Base-by-base conservation (phyloP, 35 echinoderm and acorn worm genomes). In the Heliocidaris tuberculata region DNA sequence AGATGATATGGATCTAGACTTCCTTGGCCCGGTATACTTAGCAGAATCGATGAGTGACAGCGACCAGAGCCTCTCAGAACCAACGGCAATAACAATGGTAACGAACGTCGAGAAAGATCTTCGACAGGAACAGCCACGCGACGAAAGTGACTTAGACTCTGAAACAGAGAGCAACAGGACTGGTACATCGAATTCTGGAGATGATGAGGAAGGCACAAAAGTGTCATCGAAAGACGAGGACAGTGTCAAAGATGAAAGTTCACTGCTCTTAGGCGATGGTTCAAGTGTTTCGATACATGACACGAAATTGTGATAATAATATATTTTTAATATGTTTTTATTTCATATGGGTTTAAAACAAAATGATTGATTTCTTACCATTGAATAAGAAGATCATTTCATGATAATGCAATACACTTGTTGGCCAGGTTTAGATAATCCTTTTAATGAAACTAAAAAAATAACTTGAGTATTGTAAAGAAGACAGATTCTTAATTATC, bases 41-140 rank as follows among this genome's bases (percentile, higher is more conserved):
- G 91, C 91, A 0, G 91, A 93, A 59, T 93, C 91, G 5, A 59
- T 93, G 50, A 93, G 91, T 59, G 91, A 93, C 3, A 93, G 50
- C 13, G 91, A 93, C 32, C 31, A 89, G 31, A 89, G 87, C 87
- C 47, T 89, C 65, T 21, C 19, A 27, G 65, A 78, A 78, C 65
- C 65, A 6, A 21, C 17, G 65, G 65, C 1, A 7, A 27, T 78
- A 78, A 9, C 65, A 3, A n/a, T 78, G 19, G 17, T n/a, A 78
- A 27, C 65, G 27, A n/a, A 78, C 65, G 8, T 6, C 6, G 65
- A 78, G 19, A 24, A 21, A n/a, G 27, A 21, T 27, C 65, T 21
- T 27, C 65, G 21, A 78, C 65, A 5, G 21, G 21, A 21, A 27
- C 65, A 78, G 7, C 21, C 65, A 2, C 15, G 4, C 7, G 65